Conservation (phyloP, 1,140 invertebrate species). For the Galleria mellonella region DNA sequence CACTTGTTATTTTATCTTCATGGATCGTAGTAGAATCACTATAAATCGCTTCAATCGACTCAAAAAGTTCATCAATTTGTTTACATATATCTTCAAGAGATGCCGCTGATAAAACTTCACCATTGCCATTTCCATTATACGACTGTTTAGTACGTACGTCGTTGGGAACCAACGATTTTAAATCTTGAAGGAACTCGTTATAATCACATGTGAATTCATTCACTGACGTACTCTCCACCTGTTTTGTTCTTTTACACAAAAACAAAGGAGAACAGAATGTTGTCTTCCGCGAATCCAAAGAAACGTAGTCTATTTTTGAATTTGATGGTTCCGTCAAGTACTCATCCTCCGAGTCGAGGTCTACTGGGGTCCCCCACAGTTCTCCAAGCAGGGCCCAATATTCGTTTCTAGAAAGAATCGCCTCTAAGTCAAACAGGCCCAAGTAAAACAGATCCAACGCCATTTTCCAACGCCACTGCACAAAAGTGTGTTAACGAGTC, state of each 20-base stretch:
- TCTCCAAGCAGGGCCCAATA: slow-evolving; percentile 47
- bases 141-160: slow-evolving; percentile 19
- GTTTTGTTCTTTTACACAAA: slow-evolving; percentile 39
- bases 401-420: slow-evolving; percentile 45
- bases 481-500: too few species aligned
- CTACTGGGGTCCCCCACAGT: slow-evolving; percentile 52
- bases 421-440: slow-evolving; percentile 24
- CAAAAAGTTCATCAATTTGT: slow-evolving; percentile 54
- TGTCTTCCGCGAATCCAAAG: slow-evolving; percentile 35
- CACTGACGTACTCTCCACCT: slow-evolving; percentile 34
- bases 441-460: too few species aligned
- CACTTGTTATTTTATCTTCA: too few species aligned
- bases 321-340: slow-evolving; percentile 22
- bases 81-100: slow-evolving; percentile 56
- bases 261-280: slow-evolving; percentile 54
- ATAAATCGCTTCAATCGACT: slow-evolving; percentile 55
- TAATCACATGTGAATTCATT: slow-evolving; percentile 21
- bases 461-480: too few species aligned
- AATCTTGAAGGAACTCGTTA: slow-evolving; percentile 37
- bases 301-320: slow-evolving; percentile 27
- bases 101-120: slow-evolving; percentile 41
- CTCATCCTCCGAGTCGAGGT: slow-evolving; percentile 47
- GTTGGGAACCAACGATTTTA: slow-evolving; percentile 9
- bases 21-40: too few species aligned
- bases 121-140: slow-evolving; percentile 34